These are phyloP conservation scores for Ypsolopha sequella DNA, from an alignment of 2,888 invertebrate genomes.

Conservation along the genomic window DNA sequence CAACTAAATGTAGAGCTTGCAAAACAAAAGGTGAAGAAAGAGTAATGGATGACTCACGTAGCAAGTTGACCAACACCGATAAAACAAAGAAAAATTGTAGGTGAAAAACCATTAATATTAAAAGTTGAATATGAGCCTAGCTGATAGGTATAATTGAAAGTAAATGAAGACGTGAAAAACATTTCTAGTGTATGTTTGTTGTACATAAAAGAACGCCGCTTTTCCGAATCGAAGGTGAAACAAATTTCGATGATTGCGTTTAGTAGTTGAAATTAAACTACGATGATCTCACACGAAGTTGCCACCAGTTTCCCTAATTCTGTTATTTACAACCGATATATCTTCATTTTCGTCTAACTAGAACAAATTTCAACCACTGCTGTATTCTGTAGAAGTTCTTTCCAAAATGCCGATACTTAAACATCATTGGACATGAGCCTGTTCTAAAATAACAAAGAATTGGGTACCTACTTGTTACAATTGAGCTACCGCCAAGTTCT, in stretches of 20 bases:
- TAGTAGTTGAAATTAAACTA: constrained; percentile 28
- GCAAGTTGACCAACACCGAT: no score
- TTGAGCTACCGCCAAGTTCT: constrained; percentile 7
- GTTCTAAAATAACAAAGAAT: background rate
- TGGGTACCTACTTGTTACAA: background rate
- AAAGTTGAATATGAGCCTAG: no score
- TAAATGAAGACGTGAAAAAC: no score
- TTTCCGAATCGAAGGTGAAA: background rate
- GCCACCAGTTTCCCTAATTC: constrained; percentile 20
- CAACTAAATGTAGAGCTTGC: no score
- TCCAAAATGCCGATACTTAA: background rate
- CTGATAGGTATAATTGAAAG: no score
- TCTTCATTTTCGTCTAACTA: background rate
- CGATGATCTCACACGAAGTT: constrained; percentile 25
- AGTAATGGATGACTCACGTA: no score
- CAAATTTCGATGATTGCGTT: constrained; percentile 7
- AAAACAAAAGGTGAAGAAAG: no score
- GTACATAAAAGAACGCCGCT: no score
- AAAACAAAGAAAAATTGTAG: no score
- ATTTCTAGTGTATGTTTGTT: no score
- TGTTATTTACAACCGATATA: background rate
- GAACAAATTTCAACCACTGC: background rate
- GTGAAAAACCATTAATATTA: no score
- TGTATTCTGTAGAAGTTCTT: background rate
- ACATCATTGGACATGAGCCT: background rate